Base-by-base conservation (phyloP, 2,797 vertebrate genomes). In the Momotus momota region DNA sequence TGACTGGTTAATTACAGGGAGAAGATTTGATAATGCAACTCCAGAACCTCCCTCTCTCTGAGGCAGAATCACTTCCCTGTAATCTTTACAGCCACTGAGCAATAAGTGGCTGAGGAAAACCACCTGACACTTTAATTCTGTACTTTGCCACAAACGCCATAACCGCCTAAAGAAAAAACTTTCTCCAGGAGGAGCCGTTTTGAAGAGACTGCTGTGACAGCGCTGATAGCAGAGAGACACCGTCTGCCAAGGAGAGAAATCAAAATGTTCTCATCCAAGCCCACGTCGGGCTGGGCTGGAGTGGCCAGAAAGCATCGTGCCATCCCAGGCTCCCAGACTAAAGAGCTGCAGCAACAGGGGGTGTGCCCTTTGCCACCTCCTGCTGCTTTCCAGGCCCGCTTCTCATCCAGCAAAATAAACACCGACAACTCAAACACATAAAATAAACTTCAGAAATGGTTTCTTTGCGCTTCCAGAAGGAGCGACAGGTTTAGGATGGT, bases 361-460 rank as follows among this genome's bases (percentile, higher is more conserved):
- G 38, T 2, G 7, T 3, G 20, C 49, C 58, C 66, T 72, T 33
- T 2, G 17, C 1, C 0, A 8, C 35, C 60, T 26, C 29, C 6
- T 15, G 1, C 3, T 11, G 35, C 45, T 58, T 45, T 15, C 67
- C 35, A 16, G 0, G 0, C 11, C 43, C 54, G 19, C 43, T 52
- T 49, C 20, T 29, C 10, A 27, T 6, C 29, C 27, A 17, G 29
- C 7, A 57, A 46, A 43, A 29, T 2, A 52, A 22, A n/a, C 35
- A 35, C 35, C 35, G 35, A 35, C 35, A 35, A 8, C 35, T 35
- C 35, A 35, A 35, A 35, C 35, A 35, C 35, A 35, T 8, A 27
- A 26, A 46, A n/a, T 9, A 26, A 45, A 27, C 31, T 22, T 8
- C 9, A 26, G 11, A 40, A 67, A 33, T 3, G 0, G 3, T 17